phyloP scores from a whole-genome alignment of 2,888 invertebrate genomes.

The Copidosoma aretas region DNA sequence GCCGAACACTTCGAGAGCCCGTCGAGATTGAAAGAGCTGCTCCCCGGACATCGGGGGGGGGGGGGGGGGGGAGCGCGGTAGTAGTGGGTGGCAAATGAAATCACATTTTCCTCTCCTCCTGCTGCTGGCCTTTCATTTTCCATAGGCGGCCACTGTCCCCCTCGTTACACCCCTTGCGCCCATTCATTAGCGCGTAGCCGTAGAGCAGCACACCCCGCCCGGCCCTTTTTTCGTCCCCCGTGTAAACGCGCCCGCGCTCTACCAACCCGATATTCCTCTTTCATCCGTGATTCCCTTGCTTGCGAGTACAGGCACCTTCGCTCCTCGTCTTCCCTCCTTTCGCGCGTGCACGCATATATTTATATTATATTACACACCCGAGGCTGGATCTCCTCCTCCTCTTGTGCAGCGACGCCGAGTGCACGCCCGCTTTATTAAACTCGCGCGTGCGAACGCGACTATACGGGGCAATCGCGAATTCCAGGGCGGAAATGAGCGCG shows the following conservation, averaged over 20 bases:
- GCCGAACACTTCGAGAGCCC: neutral
- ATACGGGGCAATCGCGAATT: conserved; percentile 36
- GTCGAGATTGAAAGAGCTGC: conserved; percentile 26
- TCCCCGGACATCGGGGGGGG: neutral
- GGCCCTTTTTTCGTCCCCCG: neutral
- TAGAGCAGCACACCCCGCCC: neutral
- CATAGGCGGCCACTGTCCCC: conserved; percentile 25
- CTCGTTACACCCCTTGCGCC: neutral
- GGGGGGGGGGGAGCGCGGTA: neutral
- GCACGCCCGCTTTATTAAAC: conserved; percentile 42
- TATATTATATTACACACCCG: no score
- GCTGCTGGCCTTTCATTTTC: conserved; percentile 45
- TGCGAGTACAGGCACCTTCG: neutral
- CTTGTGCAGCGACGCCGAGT: conserved; percentile 25
- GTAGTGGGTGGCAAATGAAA: conserved; percentile 47
- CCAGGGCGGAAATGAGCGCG: conserved; percentile 25
- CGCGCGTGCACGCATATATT: no score
- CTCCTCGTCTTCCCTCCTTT: neutral
- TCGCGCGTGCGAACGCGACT: conserved; percentile 45
- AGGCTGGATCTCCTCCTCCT: no score
- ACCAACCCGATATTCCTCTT: no score
- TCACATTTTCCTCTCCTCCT: conserved; percentile 50
- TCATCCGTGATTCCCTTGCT: neutral
- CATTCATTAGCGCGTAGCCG: conserved; percentile 12
- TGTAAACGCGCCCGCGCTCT: neutral